Conservation (phyloP, 2,113 vertebrate species). For the Pycnonotus jocosus region DNA sequence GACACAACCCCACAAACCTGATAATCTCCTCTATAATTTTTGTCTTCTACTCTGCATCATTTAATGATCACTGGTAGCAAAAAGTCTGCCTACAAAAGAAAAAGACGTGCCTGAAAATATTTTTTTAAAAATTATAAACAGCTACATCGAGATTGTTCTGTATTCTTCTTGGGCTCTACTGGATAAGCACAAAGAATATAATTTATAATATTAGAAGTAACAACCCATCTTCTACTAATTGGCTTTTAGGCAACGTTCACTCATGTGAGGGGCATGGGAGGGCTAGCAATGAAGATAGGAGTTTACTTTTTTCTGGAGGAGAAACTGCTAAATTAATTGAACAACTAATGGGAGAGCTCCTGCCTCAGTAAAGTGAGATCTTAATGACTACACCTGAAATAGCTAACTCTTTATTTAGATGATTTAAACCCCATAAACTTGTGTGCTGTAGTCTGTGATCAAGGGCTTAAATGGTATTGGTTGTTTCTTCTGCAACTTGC, state of each 20-base stretch:
- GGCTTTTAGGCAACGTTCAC: not conserved
- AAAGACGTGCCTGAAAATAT: not conserved
- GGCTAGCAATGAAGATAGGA: not conserved
- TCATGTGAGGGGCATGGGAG: not conserved
- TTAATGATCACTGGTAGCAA: not conserved
- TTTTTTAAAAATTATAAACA: not conserved
- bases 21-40: not conserved
- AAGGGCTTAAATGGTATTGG: not conserved
- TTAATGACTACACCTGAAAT: not conserved
- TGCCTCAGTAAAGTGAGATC: not conserved
- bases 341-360: not conserved
- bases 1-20: not conserved
- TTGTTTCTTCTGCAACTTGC: not conserved
- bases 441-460: not conserved
- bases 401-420: not conserved
- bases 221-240: not conserved
- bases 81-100: not conserved
- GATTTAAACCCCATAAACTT: not conserved
- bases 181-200: not conserved
- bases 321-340: not conserved
- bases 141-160: not conserved
- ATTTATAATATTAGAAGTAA: not conserved
- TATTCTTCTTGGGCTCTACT: not conserved
- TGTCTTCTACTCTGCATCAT: not conserved
- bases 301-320: not conserved